Conservation (phyloP, 2,113 vertebrate species). For the Saguinus imperator region DNA sequence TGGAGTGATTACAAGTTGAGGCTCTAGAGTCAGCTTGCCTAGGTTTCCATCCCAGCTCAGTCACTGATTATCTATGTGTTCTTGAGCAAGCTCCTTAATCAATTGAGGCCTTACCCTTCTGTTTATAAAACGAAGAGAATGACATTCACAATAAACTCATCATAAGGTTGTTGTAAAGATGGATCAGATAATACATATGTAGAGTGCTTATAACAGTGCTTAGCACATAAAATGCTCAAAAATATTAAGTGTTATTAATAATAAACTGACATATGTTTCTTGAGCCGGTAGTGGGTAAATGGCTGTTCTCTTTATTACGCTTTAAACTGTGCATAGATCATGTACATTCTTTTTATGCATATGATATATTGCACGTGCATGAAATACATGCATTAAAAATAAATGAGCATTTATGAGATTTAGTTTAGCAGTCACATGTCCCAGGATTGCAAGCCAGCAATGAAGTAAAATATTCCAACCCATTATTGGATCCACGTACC, state of each 20-base stretch:
- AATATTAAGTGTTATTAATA: conserved; percentile 42
- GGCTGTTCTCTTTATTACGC: conserved; percentile 53
- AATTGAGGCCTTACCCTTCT: not conserved
- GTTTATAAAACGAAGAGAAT: not conserved
- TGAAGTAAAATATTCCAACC: not conserved
- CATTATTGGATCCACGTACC: not conserved
- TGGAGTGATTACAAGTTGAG: not conserved
- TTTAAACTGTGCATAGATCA: not conserved
- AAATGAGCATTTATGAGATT: conserved; percentile 50
- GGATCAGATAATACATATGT: not conserved
- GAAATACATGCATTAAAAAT: conserved; percentile 38
- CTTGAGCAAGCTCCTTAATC: not conserved
- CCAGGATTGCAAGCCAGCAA: not conserved
- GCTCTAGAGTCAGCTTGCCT: not conserved
- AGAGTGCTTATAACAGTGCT: not conserved
- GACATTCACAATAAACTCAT: not conserved
- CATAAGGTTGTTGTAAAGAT: not conserved
- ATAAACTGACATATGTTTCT: conserved; percentile 20
- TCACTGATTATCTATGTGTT: not conserved
- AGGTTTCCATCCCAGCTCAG: not conserved
- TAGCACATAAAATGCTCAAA: not conserved
- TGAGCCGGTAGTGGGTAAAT: not conserved
- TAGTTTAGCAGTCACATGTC: not conserved
- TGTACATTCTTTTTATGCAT: conserved; percentile 45
- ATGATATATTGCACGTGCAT: not conserved